phyloP scores from a whole-genome alignment of 2,113 vertebrate genomes.

The Notarius lentiginosus region DNA sequence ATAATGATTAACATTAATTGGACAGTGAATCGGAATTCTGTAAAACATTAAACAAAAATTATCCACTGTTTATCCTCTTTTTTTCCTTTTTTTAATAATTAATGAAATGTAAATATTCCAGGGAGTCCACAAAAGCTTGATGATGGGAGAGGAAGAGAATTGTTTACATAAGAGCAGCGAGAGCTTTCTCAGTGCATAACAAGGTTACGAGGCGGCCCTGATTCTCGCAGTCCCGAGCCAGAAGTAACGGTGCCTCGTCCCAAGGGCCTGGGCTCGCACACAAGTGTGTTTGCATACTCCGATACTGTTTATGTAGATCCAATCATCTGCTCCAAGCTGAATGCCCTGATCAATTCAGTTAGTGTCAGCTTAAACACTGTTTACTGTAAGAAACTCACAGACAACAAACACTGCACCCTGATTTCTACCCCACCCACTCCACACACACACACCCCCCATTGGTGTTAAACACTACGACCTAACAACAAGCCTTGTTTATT shows the following conservation, averaged over 20 bases:
- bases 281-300: slow-evolving; percentile 92
- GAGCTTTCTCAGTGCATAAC: slow-evolving; percentile 62
- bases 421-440: neutral
- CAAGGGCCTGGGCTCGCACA: slow-evolving; percentile 76
- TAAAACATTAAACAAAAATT: slow-evolving; percentile 91
- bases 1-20: slow-evolving; percentile 89
- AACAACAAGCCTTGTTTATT: slow-evolving; percentile 39
- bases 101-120: slow-evolving; percentile 94
- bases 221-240: slow-evolving; percentile 81
- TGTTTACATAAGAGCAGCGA: slow-evolving; percentile 89
- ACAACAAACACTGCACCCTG: slow-evolving; percentile 15
- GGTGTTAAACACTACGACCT: neutral
- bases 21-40: slow-evolving; percentile 80
- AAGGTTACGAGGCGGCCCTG: slow-evolving; percentile 82
- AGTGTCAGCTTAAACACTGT: slow-evolving; percentile 91
- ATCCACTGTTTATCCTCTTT: slow-evolving; percentile 85
- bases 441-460: neutral
- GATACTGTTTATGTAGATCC: slow-evolving; percentile 93
- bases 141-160: slow-evolving; percentile 82
- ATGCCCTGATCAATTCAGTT: slow-evolving; percentile 85
- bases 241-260: slow-evolving; percentile 86
- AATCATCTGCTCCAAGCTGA: slow-evolving; percentile 79
- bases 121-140: slow-evolving; percentile 80
- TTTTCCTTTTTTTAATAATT: slow-evolving; percentile 84
- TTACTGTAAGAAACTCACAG: slow-evolving; percentile 89